Base-by-base conservation (phyloP, 2,888 invertebrate species). In the Halictus quadricinctus region DNA sequence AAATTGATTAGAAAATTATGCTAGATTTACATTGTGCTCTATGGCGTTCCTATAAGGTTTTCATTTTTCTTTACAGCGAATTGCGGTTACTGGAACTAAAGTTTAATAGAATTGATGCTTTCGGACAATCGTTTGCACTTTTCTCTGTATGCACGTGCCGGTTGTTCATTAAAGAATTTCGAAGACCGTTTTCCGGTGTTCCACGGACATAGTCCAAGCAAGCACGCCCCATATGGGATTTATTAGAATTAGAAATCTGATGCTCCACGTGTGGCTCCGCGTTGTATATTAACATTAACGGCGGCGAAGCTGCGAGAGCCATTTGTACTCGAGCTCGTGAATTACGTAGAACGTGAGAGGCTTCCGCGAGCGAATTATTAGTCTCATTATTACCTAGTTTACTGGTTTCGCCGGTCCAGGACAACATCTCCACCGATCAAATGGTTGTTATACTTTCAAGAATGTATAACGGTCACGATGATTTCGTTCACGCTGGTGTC, bases 161-260 rank as follows among this genome's bases (percentile, higher is more conserved):
- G 88, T 81, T 89, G 84, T 90, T 87, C 87, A 79, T 90, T 90
- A 89, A 90, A 88, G 90, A 90, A 90, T 88, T 87, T 90, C 77
- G 82, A 76, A 78, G 80, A 81, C 86, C 90, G 88, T 88, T 89
- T 83, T 58, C 82, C 66, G 82, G 84, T 82, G 83, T 78, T 88
- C 84, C 89, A 86, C 81, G 80, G 81, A 72, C 83, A 83, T 83
- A 85, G 86, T 88, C 90, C 88, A 90, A 88, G 85, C 86, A 80
- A 89, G 83, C 89, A 89, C 88, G 89, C 90, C 81, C 84, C 86
- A 87, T 82, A 86, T 73, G 79, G 84, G 90, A 93, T 93, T 93
- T 93, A 93, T 93, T 93, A 92, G 92, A 92, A 93, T 93, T 93
- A 93, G 93, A 92, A 92, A 93, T 93, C 92, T 92, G 91, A 91